These are phyloP conservation scores for Pyrrhura leucotis DNA, from an alignment of 2,797 vertebrate genomes.

Conservation along the genomic window DNA sequence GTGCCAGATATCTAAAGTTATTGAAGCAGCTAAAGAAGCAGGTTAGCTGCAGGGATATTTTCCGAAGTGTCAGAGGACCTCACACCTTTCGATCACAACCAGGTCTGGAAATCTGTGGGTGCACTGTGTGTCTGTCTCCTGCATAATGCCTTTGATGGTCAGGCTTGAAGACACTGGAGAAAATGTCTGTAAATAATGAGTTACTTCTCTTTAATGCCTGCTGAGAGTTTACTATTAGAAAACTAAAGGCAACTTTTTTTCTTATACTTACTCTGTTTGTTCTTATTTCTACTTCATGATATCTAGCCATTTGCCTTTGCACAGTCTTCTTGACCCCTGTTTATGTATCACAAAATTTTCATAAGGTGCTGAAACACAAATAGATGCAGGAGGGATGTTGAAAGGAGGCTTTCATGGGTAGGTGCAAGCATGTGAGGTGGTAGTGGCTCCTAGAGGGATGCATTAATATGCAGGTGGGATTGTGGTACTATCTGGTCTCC, in stretches of 20 bases:
- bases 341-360: background rate
- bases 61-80: background rate
- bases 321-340: background rate
- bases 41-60: background rate
- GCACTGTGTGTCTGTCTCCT: background rate
- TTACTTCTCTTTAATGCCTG: background rate
- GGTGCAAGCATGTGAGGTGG: background rate
- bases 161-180: background rate
- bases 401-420: background rate
- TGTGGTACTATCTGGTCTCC: background rate
- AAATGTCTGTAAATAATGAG: background rate
- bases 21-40: background rate
- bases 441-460: background rate
- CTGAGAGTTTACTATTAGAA: background rate
- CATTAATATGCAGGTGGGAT: background rate
- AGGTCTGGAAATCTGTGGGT: background rate
- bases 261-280: background rate
- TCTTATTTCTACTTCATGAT: background rate
- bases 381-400: background rate
- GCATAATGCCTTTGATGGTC: background rate
- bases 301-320: background rate
- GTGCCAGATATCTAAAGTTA: background rate
- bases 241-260: background rate
- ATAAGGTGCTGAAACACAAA: background rate
- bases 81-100: background rate